phyloP scores from a whole-genome alignment of 2,113 vertebrate species.

The Monopterus albus region DNA sequence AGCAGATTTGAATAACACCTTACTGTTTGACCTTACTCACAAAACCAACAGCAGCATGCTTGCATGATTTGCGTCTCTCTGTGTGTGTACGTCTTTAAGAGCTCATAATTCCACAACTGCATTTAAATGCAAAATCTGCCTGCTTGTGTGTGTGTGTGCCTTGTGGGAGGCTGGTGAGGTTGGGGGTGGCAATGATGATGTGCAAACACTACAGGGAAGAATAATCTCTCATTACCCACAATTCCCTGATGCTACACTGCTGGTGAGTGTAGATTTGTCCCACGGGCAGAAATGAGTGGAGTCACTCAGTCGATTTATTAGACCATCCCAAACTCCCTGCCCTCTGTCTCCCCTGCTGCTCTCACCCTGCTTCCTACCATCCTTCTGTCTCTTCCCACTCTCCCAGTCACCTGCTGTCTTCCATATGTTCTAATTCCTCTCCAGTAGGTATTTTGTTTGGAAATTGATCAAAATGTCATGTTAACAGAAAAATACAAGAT shows the following conservation, averaged over 20 bases:
- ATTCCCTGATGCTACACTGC: constrained; percentile 69
- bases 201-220: constrained; percentile 77
- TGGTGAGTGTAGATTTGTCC: constrained; percentile 73
- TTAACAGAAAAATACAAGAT: too few species aligned
- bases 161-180: constrained; percentile 35
- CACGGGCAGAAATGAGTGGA: constrained; percentile 78
- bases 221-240: constrained; percentile 84
- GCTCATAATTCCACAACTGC: constrained; percentile 35
- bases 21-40: constrained; percentile 61
- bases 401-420: constrained; percentile 53
- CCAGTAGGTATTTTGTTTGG: not conserved
- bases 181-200: constrained; percentile 63
- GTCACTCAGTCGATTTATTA: constrained; percentile 84
- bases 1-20: constrained; percentile 71
- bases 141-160: constrained; percentile 9
- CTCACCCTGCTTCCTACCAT: constrained; percentile 16
- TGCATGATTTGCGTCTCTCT: constrained; percentile 16
- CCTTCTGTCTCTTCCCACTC: constrained; percentile 26
- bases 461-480: constrained; percentile 1
- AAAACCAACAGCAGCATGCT: constrained; percentile 39
- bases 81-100: constrained; percentile 17
- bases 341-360: constrained; percentile 58
- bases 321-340: constrained; percentile 56
- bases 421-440: constrained; percentile 60
- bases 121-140: constrained; percentile 26